These are phyloP conservation scores for Atherix ibis DNA, from an alignment of 2,888 invertebrate genomes.

Conservation along the genomic window DNA sequence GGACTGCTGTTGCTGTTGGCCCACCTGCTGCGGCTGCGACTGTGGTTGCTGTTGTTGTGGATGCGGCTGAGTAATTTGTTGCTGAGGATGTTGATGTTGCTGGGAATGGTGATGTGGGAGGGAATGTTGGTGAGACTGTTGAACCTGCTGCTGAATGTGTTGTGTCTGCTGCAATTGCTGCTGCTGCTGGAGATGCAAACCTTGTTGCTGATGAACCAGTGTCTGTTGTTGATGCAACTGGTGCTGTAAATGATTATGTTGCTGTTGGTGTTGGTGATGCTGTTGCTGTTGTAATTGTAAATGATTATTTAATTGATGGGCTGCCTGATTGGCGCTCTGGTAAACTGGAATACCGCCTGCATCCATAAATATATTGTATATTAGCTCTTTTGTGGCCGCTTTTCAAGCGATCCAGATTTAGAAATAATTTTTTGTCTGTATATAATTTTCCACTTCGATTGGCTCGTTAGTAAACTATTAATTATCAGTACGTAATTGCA, in stretches of 20 bases:
- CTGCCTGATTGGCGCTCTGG: slow-evolving; percentile 35
- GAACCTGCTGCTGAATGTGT: slow-evolving; percentile 25
- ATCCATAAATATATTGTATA: slow-evolving; percentile 32
- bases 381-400: slow-evolving; percentile 18
- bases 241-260: slow-evolving; percentile 20
- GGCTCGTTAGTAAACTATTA: too few relatives aligned
- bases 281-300: slow-evolving; percentile 16
- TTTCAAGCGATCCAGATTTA: too few relatives aligned
- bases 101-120: slow-evolving; percentile 17
- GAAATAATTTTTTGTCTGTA: too few relatives aligned
- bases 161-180: slow-evolving; percentile 36
- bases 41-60: slow-evolving; percentile 15
- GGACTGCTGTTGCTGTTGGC: slow-evolving; percentile 22
- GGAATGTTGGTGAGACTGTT: slow-evolving; percentile 12
- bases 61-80: slow-evolving; percentile 13
- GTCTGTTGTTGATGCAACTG: slow-evolving; percentile 25
- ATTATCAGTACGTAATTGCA: too few relatives aligned
- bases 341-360: slow-evolving; percentile 34
- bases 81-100: slow-evolving; percentile 12
- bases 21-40: slow-evolving; percentile 19
- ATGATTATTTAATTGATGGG: slow-evolving; percentile 15
- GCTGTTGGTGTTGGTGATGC: slow-evolving; percentile 34
- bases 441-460: too few relatives aligned
- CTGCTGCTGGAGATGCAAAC: slow-evolving; percentile 35
- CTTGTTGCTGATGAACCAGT: slow-evolving; percentile 18